Percentiles rank a stretch among this genome's conserved stretches.
phyloP scores from a whole-genome alignment of 2,113 vertebrate species.

The Mirounga angustirostris region DNA sequence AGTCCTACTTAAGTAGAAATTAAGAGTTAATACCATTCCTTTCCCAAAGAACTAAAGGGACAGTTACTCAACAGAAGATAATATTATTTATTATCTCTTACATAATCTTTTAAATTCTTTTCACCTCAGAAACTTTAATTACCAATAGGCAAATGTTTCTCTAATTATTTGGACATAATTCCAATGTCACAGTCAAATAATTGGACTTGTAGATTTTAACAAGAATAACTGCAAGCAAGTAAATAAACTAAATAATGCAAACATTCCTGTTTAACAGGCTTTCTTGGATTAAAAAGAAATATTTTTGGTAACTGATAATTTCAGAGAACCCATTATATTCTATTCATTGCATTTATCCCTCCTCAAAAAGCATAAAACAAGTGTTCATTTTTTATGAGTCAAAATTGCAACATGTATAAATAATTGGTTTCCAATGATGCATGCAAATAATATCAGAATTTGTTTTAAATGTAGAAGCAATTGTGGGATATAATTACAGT shows the following conservation, averaged over 20 bases:
- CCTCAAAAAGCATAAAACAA: conserved; percentile 75
- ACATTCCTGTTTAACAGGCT: conserved; percentile 67
- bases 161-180: conserved; percentile 69
- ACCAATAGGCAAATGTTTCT: conserved; percentile 67
- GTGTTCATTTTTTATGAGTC: conserved; percentile 79
- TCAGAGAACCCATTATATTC: conserved; percentile 68
- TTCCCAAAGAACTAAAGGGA: conserved; percentile 46
- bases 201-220: conserved; percentile 70
- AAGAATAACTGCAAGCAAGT: conserved; percentile 73
- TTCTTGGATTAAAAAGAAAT: conserved; percentile 78
- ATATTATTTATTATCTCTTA: conserved; percentile 77
- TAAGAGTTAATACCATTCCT: not conserved
- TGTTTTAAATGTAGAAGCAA: conserved; percentile 78
- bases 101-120: conserved; percentile 72
- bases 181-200: conserved; percentile 68
- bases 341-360: conserved; percentile 73
- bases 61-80: conserved; percentile 61
- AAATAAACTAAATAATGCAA: conserved; percentile 80
- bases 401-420: conserved; percentile 81
- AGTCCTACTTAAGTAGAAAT: not conserved
- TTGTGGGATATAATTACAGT: conserved; percentile 81
- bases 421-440: conserved; percentile 81
- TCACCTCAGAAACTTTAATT: conserved; percentile 77
- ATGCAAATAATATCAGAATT: conserved; percentile 76
- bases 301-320: conserved; percentile 85